phyloP scores from a whole-genome alignment of 2,797 vertebrate species.

The Siniperca scherzeri region DNA sequence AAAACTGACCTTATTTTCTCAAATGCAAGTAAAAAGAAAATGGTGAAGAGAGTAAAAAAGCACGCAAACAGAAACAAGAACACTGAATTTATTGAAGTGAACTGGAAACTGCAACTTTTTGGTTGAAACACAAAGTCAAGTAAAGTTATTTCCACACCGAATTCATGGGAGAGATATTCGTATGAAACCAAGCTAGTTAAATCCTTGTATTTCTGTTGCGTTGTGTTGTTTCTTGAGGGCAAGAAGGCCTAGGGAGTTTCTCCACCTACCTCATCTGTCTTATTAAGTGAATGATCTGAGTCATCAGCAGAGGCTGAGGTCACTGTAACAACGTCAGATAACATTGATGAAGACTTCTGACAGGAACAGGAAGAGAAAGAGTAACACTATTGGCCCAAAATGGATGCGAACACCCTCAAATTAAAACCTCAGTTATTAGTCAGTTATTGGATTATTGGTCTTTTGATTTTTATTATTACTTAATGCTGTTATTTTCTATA shows the following conservation, averaged over 20 bases:
- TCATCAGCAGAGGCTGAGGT: not conserved
- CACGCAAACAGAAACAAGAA: not conserved
- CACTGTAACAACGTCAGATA: not conserved
- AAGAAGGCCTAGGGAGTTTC: not conserved
- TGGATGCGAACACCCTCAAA: not conserved
- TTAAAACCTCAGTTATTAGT: not conserved
- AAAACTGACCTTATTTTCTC: not conserved
- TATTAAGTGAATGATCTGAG: not conserved
- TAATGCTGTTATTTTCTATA: not conserved
- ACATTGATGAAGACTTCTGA: not conserved
- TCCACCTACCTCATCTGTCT: not conserved
- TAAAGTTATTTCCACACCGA: not conserved
- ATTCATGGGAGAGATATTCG: not conserved
- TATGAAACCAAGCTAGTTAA: not conserved
- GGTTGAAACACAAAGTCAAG: too few species aligned
- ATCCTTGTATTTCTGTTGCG: not conserved
- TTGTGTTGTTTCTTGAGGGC: not conserved
- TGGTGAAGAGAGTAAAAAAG: not conserved
- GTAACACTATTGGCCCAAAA: not conserved
- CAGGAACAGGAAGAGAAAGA: not conserved
- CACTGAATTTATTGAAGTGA: not conserved
- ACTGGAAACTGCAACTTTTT: not conserved
- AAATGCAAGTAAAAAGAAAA: not conserved
- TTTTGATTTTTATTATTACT: not conserved
- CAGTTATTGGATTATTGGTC: not conserved